Conservation (phyloP, 2,113 vertebrate species). For the Hypomesus transpacificus region DNA sequence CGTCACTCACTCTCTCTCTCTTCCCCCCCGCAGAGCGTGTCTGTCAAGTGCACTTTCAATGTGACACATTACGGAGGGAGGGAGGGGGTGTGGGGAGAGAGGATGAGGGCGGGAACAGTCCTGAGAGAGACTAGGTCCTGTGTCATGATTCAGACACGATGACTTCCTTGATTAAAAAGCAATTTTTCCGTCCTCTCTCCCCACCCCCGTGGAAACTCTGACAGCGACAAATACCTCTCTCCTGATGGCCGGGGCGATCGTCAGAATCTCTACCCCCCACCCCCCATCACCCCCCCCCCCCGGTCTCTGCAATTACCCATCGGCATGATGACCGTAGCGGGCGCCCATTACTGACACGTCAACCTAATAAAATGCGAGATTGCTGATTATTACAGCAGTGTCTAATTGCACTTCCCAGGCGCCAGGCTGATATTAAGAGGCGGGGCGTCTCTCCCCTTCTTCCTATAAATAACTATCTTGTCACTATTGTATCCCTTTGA, state of each 20-base stretch:
- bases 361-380: slow-evolving; percentile 51
- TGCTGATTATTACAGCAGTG: slow-evolving; percentile 51
- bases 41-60: slow-evolving; percentile 18
- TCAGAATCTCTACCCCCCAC: no score
- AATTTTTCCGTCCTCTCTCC: background rate
- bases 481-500: background rate
- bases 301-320: background rate
- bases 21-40: background rate
- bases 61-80: slow-evolving; percentile 26
- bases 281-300: background rate
- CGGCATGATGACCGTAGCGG: slow-evolving; percentile 22
- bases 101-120: background rate
- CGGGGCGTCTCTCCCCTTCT: slow-evolving; percentile 22
- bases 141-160: slow-evolving; percentile 37
- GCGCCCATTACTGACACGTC: slow-evolving; percentile 50
- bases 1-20: no score
- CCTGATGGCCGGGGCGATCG: no score
- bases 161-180: slow-evolving; percentile 42
- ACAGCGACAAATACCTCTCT: no score
- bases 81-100: no score
- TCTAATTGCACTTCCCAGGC: slow-evolving; percentile 57
- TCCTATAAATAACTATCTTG: slow-evolving; percentile 28
- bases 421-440: slow-evolving; percentile 46
- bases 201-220: no score
- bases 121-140: slow-evolving; percentile 11